Evolutionary conservation across 2,113 vertebrate genomes (phyloP).

Genomic region (Cebus imitator): DNA sequence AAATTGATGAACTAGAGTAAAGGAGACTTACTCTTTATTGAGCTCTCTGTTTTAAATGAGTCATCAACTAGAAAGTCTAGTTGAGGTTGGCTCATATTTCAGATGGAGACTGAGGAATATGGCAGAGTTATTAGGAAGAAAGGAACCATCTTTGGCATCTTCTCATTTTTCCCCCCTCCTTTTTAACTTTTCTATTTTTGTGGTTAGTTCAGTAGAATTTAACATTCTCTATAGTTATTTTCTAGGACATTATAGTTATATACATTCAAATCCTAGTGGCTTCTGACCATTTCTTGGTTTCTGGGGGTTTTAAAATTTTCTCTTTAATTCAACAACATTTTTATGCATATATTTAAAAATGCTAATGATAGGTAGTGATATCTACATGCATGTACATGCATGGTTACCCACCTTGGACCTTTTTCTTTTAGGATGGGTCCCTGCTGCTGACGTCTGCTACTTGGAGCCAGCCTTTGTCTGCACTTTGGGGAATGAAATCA

Average conservation of each 20-base stretch:
- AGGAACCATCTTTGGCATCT: background rate
- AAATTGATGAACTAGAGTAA: background rate
- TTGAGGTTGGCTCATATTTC: background rate
- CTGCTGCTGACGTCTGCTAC: slow-evolving; percentile 96
- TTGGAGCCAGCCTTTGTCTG: slow-evolving; percentile 97
- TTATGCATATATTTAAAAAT: slow-evolving; percentile 22
- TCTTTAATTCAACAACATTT: background rate
- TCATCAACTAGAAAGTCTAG: background rate
- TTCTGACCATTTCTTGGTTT: slow-evolving; percentile 24
- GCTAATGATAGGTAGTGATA: background rate
- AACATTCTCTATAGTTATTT: background rate
- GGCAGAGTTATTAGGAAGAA: background rate
- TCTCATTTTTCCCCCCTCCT: background rate
- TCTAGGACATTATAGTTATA: background rate
- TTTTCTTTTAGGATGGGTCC: slow-evolving; percentile 92
- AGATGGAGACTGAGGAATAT: slow-evolving; percentile 14
- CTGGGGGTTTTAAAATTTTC: background rate
- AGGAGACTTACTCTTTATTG: background rate
- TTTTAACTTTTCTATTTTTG: background rate
- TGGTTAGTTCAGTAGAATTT: background rate
- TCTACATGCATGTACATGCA: background rate
- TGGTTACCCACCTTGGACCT: background rate
- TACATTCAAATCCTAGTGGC: background rate
- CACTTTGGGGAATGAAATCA: slow-evolving; percentile 99
- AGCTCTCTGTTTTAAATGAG: background rate